Conservation (phyloP, 2,888 invertebrate species). For the Ormia ochracea region DNA sequence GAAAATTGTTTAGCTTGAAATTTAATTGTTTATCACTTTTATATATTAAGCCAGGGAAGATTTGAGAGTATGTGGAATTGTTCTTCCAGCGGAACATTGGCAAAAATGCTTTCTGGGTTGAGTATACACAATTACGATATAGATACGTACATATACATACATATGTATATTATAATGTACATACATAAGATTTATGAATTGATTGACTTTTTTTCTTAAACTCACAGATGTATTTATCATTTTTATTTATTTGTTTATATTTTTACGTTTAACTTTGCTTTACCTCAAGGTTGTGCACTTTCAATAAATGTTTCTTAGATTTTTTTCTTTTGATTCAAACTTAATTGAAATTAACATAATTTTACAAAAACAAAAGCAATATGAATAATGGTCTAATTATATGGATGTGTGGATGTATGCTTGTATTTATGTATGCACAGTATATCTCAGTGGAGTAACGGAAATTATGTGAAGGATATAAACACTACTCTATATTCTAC, state of each 20-base stretch:
- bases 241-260: slow-evolving; percentile 1
- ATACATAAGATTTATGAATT: not conserved
- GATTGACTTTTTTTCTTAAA: slow-evolving; percentile 22
- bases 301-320: slow-evolving; percentile 52
- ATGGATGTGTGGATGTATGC: not conserved
- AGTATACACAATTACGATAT: too few relatives aligned
- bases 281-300: slow-evolving; percentile 58
- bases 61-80: too few relatives aligned
- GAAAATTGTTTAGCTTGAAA: too few relatives aligned
- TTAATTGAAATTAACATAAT: slow-evolving; percentile 53
- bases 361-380: slow-evolving; percentile 27
- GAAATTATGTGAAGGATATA: too few relatives aligned
- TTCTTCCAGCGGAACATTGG: too few relatives aligned
- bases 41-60: too few relatives aligned
- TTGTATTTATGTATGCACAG: not conserved
- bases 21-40: too few relatives aligned
- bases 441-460: too few relatives aligned
- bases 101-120: too few relatives aligned
- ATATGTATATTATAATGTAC: not conserved
- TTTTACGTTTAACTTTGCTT: slow-evolving; percentile 46
- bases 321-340: slow-evolving; percentile 31
- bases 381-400: too few relatives aligned
- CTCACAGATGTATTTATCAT: slow-evolving; percentile 23
- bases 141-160: not conserved
- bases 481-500: not conserved